A percentile compares a stretch with the other conserved stretches of the same genome.
phyloP scores from a whole-genome alignment of 2,888 invertebrate genomes.

The Erebia ligea region DNA sequence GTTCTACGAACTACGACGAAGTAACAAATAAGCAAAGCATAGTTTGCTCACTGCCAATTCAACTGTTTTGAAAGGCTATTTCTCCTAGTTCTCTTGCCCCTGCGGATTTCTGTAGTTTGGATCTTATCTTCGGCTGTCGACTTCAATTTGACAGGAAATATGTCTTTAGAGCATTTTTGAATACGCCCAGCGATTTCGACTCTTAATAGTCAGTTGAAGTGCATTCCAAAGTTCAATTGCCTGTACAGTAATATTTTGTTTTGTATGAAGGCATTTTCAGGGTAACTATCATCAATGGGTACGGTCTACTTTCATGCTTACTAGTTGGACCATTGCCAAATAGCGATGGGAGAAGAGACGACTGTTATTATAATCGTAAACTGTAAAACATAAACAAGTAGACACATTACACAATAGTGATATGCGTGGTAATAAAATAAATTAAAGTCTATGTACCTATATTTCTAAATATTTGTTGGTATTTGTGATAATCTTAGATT shows the following conservation, averaged over 20 bases:
- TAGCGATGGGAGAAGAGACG: neutral
- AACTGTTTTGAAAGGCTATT: neutral
- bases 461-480: neutral
- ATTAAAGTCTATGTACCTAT: neutral
- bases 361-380: constrained; percentile 6
- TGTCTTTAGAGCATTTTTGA: too few relatives aligned
- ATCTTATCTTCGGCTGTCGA: neutral
- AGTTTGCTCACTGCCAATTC: neutral
- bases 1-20: neutral
- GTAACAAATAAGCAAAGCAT: neutral
- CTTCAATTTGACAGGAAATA: too few relatives aligned
- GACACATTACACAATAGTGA: too few relatives aligned
- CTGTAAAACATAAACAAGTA: neutral
- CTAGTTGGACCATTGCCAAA: constrained; percentile 3
- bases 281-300: too few relatives aligned
- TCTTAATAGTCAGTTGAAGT: too few relatives aligned
- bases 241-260: too few relatives aligned
- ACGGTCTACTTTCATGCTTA: too few relatives aligned
- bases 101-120: neutral
- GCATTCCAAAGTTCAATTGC: too few relatives aligned
- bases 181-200: too few relatives aligned
- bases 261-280: too few relatives aligned
- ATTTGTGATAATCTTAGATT: neutral
- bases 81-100: neutral
- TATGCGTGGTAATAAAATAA: neutral